Evolutionary conservation across 2,797 vertebrate species (phyloP), one percentile per base, ranked within the genome.

Genomic region (Enteromius anoplus): DNA sequence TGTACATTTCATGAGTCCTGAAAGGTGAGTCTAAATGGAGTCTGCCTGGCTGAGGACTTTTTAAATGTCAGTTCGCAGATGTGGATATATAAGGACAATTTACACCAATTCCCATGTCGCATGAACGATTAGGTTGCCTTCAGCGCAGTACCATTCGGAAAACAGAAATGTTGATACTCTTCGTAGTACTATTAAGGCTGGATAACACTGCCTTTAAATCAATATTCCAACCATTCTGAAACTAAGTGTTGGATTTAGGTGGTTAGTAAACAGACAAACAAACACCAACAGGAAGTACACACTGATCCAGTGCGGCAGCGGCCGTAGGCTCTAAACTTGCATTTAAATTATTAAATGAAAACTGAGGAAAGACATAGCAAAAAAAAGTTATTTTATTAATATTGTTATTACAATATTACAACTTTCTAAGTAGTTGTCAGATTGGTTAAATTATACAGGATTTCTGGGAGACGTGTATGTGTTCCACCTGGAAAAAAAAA

Each of bases 1-100:
- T 75, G 76, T 81, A 82, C 70, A 80, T 83, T 82, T 84, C 70
- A 82, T 65, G 51, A 55, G 21, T 82, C 49, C 80, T 85, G 80
- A 79, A 84, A 68, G 71, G 86, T 79, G 66, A 69, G 26, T 51
- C 81, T 87, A 79, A 73, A 75, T 82, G 77, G 51, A 78, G 75
- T 85, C 72, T 83, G 58, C 17, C 15, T 64, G 58, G 73, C 34
- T 69, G 26, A 40, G 73, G 76, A 68, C 83, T 55, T 78, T 85
- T 77, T 80, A 81, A 78, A 84, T 72, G 84, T 83, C 75, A 83
- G 23, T 69, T 69, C 21, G 9, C 51, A 62, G 65, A 78, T 71
- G 82, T 83, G 26, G 42, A 71, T 62, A 71, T 78, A 71, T 70
- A 83, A 69, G 19, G 26, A 70, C 26, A 78, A 71, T 83, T 78